A percentile compares a stretch with the other conserved stretches of the same genome.
These are phyloP conservation scores for Eulemur mongoz DNA, from an alignment of 2,797 vertebrate genomes.

Conservation along the genomic window DNA sequence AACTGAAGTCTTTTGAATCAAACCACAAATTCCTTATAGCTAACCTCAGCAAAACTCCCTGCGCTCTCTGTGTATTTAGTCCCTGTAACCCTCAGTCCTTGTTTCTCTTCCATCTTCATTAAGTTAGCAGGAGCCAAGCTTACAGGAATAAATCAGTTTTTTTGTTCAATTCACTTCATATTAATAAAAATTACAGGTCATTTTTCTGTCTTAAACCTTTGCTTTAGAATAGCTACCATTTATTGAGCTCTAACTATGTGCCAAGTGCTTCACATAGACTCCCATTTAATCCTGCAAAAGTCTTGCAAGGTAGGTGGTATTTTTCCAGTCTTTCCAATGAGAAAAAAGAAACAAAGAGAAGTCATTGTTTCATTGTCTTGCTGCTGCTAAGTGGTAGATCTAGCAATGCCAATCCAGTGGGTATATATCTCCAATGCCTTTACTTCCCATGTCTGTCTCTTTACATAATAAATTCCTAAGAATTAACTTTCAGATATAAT, in stretches of 20 bases:
- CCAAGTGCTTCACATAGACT: constrained; percentile 50
- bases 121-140: constrained; percentile 34
- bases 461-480: background rate
- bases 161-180: constrained; percentile 6
- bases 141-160: constrained; percentile 59
- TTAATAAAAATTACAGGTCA: constrained; percentile 61
- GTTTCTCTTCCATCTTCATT: constrained; percentile 50
- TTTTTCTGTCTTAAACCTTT: constrained; percentile 59
- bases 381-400: background rate
- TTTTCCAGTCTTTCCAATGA: constrained; percentile 49
- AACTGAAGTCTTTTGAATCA: constrained; percentile 66
- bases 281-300: constrained; percentile 20
- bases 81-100: background rate
- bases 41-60: constrained; percentile 65
- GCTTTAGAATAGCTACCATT: constrained; percentile 58
- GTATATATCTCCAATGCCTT: background rate
- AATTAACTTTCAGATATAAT: constrained; percentile 24
- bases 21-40: constrained; percentile 71
- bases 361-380: background rate
- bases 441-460: background rate
- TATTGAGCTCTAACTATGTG: constrained; percentile 28
- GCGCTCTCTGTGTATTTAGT: background rate
- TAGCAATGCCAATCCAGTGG: background rate
- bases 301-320: constrained; percentile 59
- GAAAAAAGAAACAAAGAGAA: constrained; percentile 53